These are phyloP conservation scores for Rhynchonycteris naso DNA, from an alignment of 2,797 vertebrate species.

Conservation along the genomic window DNA sequence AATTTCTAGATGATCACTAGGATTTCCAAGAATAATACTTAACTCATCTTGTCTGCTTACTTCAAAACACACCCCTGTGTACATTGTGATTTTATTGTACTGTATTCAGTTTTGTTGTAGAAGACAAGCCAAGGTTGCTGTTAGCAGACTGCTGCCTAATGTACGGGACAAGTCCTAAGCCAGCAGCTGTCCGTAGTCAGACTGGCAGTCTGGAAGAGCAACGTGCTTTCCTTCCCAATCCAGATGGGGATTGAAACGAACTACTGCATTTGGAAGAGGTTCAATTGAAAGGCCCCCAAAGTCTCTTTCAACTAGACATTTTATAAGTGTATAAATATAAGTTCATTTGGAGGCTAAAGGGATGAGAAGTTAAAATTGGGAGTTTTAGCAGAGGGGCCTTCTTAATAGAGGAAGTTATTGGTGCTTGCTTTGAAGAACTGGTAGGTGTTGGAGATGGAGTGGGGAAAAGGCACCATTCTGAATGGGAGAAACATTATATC, in stretches of 20 bases:
- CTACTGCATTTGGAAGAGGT: background rate
- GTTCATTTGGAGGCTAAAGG: constrained; percentile 38
- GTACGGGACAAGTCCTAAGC: background rate
- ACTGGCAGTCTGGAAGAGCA: too few relatives aligned
- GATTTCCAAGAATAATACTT: constrained; percentile 31
- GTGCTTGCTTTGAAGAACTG: background rate
- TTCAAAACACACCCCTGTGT: background rate
- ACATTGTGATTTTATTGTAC: background rate
- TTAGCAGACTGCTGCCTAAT: background rate
- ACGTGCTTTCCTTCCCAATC: background rate
- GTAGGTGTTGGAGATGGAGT: background rate
- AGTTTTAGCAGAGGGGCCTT: background rate
- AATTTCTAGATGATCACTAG: background rate
- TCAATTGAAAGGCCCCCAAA: background rate
- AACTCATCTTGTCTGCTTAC: background rate
- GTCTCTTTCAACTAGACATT: constrained; percentile 8
- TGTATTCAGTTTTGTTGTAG: background rate
- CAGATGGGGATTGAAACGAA: background rate
- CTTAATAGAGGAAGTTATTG: background rate
- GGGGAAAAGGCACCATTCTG: background rate
- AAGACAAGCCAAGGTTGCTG: background rate
- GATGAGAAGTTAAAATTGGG: background rate
- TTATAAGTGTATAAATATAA: background rate
- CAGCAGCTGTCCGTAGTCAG: background rate
- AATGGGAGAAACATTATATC: background rate